Evolutionary conservation across 2,113 vertebrate genomes (phyloP).

Genomic region (Xenopus laevis): DNA sequence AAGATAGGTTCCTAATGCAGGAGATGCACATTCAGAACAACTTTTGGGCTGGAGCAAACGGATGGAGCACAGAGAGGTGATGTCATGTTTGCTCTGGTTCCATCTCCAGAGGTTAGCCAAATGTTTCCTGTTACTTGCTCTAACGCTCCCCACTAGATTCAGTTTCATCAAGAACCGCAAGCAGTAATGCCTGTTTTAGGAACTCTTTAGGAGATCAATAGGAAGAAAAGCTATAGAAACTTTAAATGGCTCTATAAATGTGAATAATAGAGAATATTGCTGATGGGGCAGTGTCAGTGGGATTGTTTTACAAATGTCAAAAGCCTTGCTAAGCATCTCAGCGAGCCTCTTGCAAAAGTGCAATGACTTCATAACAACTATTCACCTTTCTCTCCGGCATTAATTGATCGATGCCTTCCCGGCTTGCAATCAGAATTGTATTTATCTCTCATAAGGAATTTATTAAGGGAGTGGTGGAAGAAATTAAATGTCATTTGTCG

Average conservation of each 20-base stretch:
- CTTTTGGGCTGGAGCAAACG: constrained; percentile 1
- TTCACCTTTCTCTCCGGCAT: constrained; percentile 18
- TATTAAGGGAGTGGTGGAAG: constrained; percentile 11
- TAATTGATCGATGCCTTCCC: constrained; percentile 33
- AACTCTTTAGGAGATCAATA: constrained; percentile 47
- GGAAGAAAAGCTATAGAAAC: constrained; percentile 27
- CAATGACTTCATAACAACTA: constrained; percentile 30
- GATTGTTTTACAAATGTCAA: constrained; percentile 28
- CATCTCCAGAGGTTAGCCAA: constrained; percentile 40
- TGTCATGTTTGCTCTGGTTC: constrained; percentile 29
- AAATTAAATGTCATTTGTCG: constrained; percentile 24
- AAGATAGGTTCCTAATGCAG: background rate
- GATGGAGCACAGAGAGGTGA: constrained; percentile 45
- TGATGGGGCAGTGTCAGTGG: constrained; percentile 15
- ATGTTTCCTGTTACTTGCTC: constrained; percentile 34
- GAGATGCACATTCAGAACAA: background rate
- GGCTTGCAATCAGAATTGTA: constrained; percentile 24
- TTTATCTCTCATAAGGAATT: constrained; percentile 35
- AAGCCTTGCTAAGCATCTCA: constrained; percentile 36
- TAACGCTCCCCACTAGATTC: constrained; percentile 28
- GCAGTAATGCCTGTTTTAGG: constrained; percentile 36
- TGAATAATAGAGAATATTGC: constrained; percentile 29
- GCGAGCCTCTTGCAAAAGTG: constrained; percentile 33
- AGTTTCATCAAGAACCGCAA: constrained; percentile 28
- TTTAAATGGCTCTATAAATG: constrained; percentile 43